Conservation (phyloP, 2,888 invertebrate species). For the Lochmaea capreae region DNA sequence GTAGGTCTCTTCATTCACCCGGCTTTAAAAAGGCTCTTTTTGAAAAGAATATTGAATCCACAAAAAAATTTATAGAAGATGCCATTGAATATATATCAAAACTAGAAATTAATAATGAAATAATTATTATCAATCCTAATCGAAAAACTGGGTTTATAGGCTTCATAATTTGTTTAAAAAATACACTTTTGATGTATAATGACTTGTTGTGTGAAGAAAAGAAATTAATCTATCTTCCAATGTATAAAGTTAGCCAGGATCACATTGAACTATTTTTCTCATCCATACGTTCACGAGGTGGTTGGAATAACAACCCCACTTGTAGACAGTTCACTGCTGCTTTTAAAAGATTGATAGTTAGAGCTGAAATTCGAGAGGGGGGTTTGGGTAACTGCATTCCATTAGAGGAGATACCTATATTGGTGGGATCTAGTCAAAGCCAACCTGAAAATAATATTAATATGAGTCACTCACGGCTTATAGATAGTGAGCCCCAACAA, state of each 20-base stretch:
- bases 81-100: constrained; percentile 13
- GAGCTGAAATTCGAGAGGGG: not conserved
- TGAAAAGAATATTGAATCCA: constrained; percentile 3
- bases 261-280: not conserved
- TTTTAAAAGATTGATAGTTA: not conserved
- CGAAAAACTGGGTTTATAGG: constrained; percentile 10
- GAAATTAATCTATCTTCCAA: constrained; percentile 4
- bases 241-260: constrained; percentile 3
- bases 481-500: constrained; percentile 5
- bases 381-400: not conserved
- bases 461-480: not conserved
- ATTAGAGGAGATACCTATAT: not conserved
- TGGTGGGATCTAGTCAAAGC: not conserved
- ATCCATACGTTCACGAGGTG: too few species aligned
- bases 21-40: not conserved
- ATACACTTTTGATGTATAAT: not conserved
- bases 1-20: constrained; percentile 11
- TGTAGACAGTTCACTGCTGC: not conserved
- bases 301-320: too few species aligned
- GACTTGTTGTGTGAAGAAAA: constrained; percentile 4
- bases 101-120: constrained; percentile 10
- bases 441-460: not conserved
- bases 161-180: constrained; percentile 13
- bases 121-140: constrained; percentile 12
- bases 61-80: constrained; percentile 9